These are phyloP conservation scores for Lasius fuliginosus DNA, from an alignment of 2,888 invertebrate genomes.

Conservation along the genomic window DNA sequence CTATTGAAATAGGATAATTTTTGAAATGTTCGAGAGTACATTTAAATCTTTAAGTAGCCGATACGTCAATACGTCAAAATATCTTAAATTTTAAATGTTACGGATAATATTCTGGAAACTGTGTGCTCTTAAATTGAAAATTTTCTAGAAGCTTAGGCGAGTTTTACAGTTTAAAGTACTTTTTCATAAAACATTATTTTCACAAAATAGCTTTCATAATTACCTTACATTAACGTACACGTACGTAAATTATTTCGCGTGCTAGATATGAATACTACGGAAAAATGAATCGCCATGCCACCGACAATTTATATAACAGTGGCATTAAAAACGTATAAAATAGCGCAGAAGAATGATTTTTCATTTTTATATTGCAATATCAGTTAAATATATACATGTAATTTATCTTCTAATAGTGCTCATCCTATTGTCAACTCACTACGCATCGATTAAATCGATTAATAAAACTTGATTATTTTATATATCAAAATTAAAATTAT, in stretches of 20 bases:
- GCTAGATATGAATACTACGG: background rate
- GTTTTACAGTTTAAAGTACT: background rate
- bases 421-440: conserved; percentile 3
- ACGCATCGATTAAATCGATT: background rate
- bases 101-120: conserved; percentile 5
- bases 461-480: background rate
- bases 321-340: background rate
- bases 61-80: background rate
- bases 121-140: conserved; percentile 7
- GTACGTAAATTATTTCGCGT: conserved; percentile 23
- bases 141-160: background rate
- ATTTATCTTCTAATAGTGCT: background rate
- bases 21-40: background rate
- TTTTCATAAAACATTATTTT: conserved; percentile 11
- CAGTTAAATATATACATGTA: conserved; percentile 8
- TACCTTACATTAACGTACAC: conserved; percentile 18
- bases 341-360: conserved; percentile 5
- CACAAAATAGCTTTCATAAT: conserved; percentile 25
- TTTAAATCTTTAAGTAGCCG: background rate
- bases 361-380: background rate
- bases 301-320: conserved; percentile 20
- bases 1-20: background rate
- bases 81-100: background rate
- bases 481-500: conserved; percentile 7
- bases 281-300: background rate